phyloP scores from a whole-genome alignment of 53 echinoderm and acorn worm genomes.

The Zoroaster sp. region DNA sequence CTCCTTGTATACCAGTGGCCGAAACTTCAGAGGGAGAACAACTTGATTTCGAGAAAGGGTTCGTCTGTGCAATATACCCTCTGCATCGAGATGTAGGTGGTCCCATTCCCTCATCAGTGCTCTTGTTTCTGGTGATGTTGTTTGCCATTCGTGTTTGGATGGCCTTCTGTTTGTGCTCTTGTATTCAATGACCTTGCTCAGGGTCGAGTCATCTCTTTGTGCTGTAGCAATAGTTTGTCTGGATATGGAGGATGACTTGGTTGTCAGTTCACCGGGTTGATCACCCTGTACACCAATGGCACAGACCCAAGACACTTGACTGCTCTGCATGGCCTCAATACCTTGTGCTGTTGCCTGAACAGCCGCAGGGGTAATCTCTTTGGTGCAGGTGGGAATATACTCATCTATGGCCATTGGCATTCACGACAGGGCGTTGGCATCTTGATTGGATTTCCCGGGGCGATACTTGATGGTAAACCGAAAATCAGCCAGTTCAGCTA shows the following conservation, averaged over 20 bases:
- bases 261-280: background rate
- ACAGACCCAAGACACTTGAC: background rate
- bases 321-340: background rate
- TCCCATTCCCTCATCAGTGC: background rate
- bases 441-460: conserved; percentile 38
- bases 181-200: background rate
- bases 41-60: background rate
- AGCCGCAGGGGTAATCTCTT: conserved; percentile 5
- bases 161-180: background rate
- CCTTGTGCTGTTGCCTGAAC: background rate
- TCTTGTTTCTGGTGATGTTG: background rate
- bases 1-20: background rate
- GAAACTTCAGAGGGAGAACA: background rate
- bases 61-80: background rate
- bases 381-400: background rate
- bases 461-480: conserved; percentile 63
- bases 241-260: background rate
- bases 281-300: background rate
- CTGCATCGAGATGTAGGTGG: too few species aligned
- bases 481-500: conserved; percentile 53
- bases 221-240: background rate
- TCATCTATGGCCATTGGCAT: conserved; percentile 11
- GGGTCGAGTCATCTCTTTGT: background rate
- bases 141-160: background rate
- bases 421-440: conserved; percentile 61